A percentile compares a stretch with the other conserved stretches of the same genome.
Evolutionary conservation across 2,113 vertebrate genomes (phyloP).

Genomic region (Eclectus roratus): DNA sequence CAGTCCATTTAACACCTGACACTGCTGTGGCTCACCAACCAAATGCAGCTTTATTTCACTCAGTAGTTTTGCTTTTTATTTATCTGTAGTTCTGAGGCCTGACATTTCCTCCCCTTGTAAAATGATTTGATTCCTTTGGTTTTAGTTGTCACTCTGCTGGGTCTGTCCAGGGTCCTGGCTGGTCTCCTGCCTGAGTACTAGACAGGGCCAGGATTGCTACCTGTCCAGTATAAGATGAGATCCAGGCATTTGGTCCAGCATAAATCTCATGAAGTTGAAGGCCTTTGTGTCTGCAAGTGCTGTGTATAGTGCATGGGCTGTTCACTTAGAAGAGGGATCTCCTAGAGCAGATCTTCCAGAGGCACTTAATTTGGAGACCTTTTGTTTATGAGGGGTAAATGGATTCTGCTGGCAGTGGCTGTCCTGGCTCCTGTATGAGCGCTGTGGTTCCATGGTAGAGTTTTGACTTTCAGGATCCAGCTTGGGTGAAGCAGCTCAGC

Average conservation of each 20-base stretch:
- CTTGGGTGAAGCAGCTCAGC: neutral
- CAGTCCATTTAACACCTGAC: neutral
- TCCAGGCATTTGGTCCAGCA: neutral
- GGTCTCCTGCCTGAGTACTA: neutral
- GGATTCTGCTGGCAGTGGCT: neutral
- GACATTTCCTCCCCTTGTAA: neutral
- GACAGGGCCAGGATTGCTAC: neutral
- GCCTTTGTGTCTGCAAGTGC: neutral
- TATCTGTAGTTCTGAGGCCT: neutral
- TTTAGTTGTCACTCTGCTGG: neutral
- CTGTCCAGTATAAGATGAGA: neutral
- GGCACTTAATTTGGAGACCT: neutral
- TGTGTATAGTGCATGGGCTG: neutral
- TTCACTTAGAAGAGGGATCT: neutral
- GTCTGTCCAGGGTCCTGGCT: neutral
- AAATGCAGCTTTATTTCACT: neutral
- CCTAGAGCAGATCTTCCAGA: neutral
- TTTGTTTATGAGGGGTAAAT: neutral
- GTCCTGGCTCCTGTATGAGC: neutral
- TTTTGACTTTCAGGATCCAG: neutral
- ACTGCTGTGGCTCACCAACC: neutral
- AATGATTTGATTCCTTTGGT: neutral
- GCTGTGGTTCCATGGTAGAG: neutral
- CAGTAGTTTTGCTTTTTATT: neutral
- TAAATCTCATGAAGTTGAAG: neutral